phyloP scores from a whole-genome alignment of 1,140 invertebrate genomes.

The Aphaenogaster rudis region DNA sequence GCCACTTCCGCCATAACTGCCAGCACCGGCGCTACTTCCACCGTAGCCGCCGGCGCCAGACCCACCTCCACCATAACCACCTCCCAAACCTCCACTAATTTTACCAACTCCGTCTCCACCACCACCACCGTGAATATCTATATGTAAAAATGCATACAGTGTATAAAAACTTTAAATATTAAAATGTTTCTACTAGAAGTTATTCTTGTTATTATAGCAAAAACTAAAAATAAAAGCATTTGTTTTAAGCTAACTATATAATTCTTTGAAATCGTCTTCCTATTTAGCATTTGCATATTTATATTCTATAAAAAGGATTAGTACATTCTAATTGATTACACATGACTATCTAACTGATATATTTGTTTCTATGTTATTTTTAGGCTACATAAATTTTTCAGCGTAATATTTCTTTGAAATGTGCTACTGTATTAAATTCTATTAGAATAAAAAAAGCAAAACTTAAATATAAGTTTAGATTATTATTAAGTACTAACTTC shows the following conservation, averaged over 20 bases:
- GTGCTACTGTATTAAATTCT: neutral
- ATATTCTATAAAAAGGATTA: conserved; percentile 1
- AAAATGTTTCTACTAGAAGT: neutral
- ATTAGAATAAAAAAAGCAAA: conserved; percentile 4
- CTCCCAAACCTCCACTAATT: neutral
- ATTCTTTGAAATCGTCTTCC: neutral
- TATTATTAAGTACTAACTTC: neutral
- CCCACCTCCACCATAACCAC: conserved; percentile 29
- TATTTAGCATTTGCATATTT: conserved; percentile 2
- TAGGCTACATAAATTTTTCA: conserved; percentile 1
- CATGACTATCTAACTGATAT: neutral
- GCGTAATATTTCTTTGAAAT: neutral
- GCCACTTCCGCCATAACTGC: conserved; percentile 8
- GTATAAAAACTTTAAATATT: neutral
- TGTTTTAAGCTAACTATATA: neutral
- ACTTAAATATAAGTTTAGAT: neutral
- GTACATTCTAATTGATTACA: neutral
- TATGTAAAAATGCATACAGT: conserved; percentile 7
- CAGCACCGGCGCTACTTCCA: conserved; percentile 33
- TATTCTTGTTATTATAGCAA: conserved; percentile 19
- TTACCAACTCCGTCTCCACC: neutral
- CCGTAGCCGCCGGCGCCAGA: conserved; percentile 15
- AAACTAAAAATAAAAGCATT: neutral
- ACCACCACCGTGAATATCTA: neutral
- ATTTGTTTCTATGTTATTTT: neutral